These are phyloP conservation scores for Typhlomys cinereus DNA, from an alignment of 2,113 vertebrate genomes.

Conservation along the genomic window DNA sequence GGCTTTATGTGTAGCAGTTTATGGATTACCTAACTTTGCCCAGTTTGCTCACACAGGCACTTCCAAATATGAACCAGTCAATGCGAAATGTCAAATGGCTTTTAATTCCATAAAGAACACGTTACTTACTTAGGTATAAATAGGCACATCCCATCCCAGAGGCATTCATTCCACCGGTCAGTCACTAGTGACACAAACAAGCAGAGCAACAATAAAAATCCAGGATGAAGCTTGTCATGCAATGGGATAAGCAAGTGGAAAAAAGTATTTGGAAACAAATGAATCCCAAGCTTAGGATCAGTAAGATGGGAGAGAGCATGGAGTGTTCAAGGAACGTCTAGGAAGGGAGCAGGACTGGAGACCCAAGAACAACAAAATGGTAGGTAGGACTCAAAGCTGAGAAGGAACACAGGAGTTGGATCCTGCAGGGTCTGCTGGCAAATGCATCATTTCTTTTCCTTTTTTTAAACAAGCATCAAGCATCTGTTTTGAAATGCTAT, in stretches of 20 bases:
- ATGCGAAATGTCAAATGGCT: background rate
- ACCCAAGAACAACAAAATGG: background rate
- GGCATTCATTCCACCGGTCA: background rate
- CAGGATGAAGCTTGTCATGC: background rate
- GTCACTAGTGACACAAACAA: background rate
- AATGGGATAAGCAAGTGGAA: background rate
- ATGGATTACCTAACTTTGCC: background rate
- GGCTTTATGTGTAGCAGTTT: background rate
- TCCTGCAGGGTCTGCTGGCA: too few relatives aligned
- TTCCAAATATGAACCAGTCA: slow-evolving; percentile 11
- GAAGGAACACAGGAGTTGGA: background rate
- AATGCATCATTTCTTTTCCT: background rate
- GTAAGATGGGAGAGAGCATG: background rate
- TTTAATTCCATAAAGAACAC: slow-evolving; percentile 13
- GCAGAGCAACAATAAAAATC: background rate
- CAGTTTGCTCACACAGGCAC: background rate
- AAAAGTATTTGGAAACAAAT: background rate
- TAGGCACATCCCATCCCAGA: background rate
- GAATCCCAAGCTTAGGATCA: background rate
- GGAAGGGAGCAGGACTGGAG: background rate
- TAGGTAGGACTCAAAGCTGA: background rate
- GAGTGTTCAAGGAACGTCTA: background rate
- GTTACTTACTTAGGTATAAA: background rate
- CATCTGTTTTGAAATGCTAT: background rate
- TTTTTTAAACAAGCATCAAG: background rate